Evolutionary conservation across 2,113 vertebrate species (phyloP), one percentile per base, ranked within the genome.

Genomic region (Triplophysa tibetana): DNA sequence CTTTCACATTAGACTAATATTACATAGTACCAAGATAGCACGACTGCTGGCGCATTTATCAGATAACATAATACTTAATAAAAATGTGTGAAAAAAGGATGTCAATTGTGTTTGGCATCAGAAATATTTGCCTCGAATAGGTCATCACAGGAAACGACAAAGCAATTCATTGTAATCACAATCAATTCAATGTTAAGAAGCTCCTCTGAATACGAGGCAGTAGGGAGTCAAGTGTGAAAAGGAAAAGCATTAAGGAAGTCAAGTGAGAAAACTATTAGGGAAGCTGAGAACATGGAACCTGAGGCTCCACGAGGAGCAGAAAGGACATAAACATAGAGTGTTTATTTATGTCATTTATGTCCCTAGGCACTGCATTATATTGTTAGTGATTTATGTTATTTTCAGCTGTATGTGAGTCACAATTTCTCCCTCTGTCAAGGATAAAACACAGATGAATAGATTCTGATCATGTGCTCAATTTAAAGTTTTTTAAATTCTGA

Each of bases 301-400:
- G 21, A 79, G 56, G 10, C 26, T 33, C 21, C 62, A 48, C 21
- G 48, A 43, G n/a, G 10, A 12, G 64, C 70, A 14, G 52, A 14
- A 17, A 63, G 61, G 58, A 61, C 45, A 73, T 24, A 41, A 66
- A 26, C 12, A 63, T 26, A 68, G 52, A 56, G 50, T 80, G 82
- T n/a, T n/a, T n/a, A n/a, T n/a, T n/a, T n/a, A n/a, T 80, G 82
- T 83, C 82, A 80, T 64, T 83, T 58, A 33, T 66, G 78, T 70
- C 82, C 69, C 66, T 66, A 82, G 73, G 82, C 82, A n/a, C 70
- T 33, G 67, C 50, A 33, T 38, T 72, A 66, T 52, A 56, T 83
- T 58, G 48, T 79, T 78, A 67, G 77, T 79, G 70, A 60, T n/a
- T n/a, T 43, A 43, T 38, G 56, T 41, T 81, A 69, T 81, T 75